These are phyloP conservation scores for Alligator mississippiensis DNA, from an alignment of 2,113 vertebrate species.

Conservation along the genomic window DNA sequence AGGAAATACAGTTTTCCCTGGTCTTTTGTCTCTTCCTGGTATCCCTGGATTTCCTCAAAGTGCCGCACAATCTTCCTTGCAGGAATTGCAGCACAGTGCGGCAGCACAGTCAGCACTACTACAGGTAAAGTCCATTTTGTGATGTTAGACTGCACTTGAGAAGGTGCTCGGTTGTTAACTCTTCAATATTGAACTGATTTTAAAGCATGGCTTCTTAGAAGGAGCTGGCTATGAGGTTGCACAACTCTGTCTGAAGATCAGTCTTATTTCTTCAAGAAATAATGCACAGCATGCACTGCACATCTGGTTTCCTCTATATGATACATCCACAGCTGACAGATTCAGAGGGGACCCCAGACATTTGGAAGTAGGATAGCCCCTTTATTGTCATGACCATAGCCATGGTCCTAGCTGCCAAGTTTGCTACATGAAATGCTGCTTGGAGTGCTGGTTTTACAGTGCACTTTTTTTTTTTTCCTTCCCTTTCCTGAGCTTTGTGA, in stretches of 20 bases:
- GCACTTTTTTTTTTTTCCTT: too few species aligned
- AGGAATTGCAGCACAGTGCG: constrained; percentile 89
- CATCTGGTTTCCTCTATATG: not conserved
- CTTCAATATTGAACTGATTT: not conserved
- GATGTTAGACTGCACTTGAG: not conserved
- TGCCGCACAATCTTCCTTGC: constrained; percentile 84
- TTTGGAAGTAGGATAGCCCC: too few species aligned
- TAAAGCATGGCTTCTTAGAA: not conserved
- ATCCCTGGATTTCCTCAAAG: constrained; percentile 92
- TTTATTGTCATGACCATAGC: too few species aligned
- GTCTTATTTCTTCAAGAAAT: not conserved
- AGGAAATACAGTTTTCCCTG: constrained; percentile 89
- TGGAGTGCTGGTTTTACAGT: too few species aligned
- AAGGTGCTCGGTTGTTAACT: not conserved
- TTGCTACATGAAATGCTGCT: too few species aligned
- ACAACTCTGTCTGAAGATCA: not conserved
- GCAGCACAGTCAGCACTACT: constrained; percentile 90
- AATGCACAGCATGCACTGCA: not conserved
- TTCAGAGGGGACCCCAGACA: too few species aligned
- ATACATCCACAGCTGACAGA: too few species aligned
- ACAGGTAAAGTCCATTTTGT: constrained; percentile 81
- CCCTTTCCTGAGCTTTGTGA: too few species aligned
- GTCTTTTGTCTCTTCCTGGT: constrained; percentile 91
- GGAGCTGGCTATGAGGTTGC: not conserved
- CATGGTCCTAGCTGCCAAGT: too few species aligned